Percentiles rank a stretch among this genome's conserved stretches.
phyloP scores from a whole-genome alignment of 1,140 invertebrate genomes.

The Lanistes nyassanus region DNA sequence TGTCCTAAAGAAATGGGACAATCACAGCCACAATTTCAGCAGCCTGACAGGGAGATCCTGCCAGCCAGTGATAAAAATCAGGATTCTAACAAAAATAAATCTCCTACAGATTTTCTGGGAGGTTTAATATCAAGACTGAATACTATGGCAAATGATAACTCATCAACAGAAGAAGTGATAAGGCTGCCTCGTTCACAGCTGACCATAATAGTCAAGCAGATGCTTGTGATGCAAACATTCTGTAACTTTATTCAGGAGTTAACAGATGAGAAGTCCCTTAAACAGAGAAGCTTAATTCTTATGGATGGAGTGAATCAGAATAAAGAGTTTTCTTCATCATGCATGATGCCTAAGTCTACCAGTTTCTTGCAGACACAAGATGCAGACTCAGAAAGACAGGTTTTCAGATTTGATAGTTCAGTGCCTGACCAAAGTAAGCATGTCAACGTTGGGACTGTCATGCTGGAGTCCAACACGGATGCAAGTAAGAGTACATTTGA shows the following conservation, averaged over 20 bases:
- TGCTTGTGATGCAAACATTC: background rate
- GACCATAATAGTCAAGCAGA: background rate
- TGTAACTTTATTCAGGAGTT: slow-evolving; percentile 10
- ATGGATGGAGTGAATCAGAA: background rate
- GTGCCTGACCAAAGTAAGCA: background rate
- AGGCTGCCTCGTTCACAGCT: slow-evolving; percentile 5
- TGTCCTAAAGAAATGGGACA: background rate
- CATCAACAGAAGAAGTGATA: background rate
- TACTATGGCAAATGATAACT: background rate
- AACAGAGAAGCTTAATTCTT: background rate
- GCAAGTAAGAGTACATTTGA: background rate
- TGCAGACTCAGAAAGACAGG: background rate
- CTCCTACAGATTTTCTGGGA: background rate
- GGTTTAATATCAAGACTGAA: background rate
- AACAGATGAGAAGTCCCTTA: background rate
- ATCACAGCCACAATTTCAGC: background rate
- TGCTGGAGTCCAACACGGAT: background rate
- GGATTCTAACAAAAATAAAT: background rate
- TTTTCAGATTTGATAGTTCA: slow-evolving; percentile 9
- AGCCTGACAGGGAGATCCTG: background rate
- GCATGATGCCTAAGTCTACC: background rate
- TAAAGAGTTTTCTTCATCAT: background rate
- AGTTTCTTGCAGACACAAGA: background rate
- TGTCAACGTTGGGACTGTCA: background rate
- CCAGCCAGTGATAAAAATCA: background rate